Percentiles rank a stretch among this genome's conserved stretches.
Evolutionary conservation across 2,888 invertebrate species (phyloP).

Genomic region (Scrobipalpa costella): DNA sequence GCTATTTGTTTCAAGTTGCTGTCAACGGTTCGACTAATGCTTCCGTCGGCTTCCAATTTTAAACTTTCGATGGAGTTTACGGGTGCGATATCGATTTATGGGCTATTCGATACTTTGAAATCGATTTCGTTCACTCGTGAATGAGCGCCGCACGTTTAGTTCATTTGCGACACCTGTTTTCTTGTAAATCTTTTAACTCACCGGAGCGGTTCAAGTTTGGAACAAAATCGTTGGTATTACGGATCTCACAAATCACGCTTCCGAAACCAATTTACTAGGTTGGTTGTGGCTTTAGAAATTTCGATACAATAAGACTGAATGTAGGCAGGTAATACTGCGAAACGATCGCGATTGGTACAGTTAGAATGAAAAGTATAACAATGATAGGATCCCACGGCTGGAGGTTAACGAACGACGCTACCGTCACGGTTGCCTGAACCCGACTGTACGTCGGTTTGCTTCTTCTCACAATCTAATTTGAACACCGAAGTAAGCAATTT

Average conservation of each 20-base stretch:
- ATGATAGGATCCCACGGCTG: slow-evolving; percentile 67
- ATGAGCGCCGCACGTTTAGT: slow-evolving; percentile 32
- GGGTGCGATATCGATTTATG: slow-evolving; percentile 55
- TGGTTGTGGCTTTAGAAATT: slow-evolving; percentile 47
- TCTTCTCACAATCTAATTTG: slow-evolving; percentile 36
- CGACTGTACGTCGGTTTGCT: slow-evolving; percentile 48
- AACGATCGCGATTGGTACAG: slow-evolving; percentile 62
- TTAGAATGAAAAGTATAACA: slow-evolving; percentile 64
- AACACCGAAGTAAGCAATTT: not conserved
- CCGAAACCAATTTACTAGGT: slow-evolving; percentile 54
- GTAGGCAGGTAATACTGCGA: slow-evolving; percentile 53
- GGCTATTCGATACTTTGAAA: slow-evolving; percentile 52
- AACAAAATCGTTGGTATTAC: slow-evolving; percentile 31
- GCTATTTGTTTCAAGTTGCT: slow-evolving; percentile 69
- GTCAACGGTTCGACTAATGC: slow-evolving; percentile 76
- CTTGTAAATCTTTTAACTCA: slow-evolving; percentile 31
- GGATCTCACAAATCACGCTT: slow-evolving; percentile 32
- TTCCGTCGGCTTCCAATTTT: slow-evolving; percentile 73
- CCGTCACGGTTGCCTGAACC: slow-evolving; percentile 60
- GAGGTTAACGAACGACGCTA: slow-evolving; percentile 66
- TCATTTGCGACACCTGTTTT: slow-evolving; percentile 39
- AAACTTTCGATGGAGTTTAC: slow-evolving; percentile 75
- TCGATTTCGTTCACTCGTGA: slow-evolving; percentile 39
- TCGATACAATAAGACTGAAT: slow-evolving; percentile 39
- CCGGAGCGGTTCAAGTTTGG: slow-evolving; percentile 33